Conservation (phyloP, 2,888 invertebrate genomes). For the Dryadula phaetusa region DNA sequence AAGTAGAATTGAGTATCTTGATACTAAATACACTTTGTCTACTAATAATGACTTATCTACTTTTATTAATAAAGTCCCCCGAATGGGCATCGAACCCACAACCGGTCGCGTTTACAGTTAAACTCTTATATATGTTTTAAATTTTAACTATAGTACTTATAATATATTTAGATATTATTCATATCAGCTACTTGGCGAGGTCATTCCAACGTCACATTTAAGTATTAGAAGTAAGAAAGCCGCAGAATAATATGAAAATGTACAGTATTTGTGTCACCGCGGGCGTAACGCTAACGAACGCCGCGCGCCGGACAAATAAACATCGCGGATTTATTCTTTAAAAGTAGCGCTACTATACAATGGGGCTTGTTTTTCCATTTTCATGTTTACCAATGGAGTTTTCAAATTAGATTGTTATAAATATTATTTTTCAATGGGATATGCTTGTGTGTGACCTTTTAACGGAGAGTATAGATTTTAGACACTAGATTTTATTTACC, state of each 20-base stretch:
- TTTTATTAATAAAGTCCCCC: too few relatives aligned
- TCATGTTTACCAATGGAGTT: conserved; percentile 16
- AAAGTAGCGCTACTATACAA: conserved; percentile 17
- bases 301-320: conserved; percentile 32
- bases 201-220: conserved; percentile 9
- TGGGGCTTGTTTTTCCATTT: conserved; percentile 25
- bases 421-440: background rate
- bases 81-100: too few relatives aligned
- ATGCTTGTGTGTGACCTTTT: too few relatives aligned
- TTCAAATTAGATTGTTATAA: background rate
- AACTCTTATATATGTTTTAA: too few relatives aligned
- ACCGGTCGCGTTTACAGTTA: too few relatives aligned
- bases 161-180: background rate
- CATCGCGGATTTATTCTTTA: conserved; percentile 29
- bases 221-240: conserved; percentile 17
- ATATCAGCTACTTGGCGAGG: conserved; percentile 1
- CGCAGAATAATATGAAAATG: conserved; percentile 26
- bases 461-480: too few relatives aligned
- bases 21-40: too few relatives aligned
- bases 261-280: conserved; percentile 38
- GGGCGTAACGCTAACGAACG: conserved; percentile 40
- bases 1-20: too few relatives aligned
- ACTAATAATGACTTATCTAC: too few relatives aligned
- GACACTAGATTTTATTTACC: too few relatives aligned
- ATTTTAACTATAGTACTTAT: background rate